Evolutionary conservation across 2,113 vertebrate species (phyloP).

Genomic region (Tetrao urogallus): DNA sequence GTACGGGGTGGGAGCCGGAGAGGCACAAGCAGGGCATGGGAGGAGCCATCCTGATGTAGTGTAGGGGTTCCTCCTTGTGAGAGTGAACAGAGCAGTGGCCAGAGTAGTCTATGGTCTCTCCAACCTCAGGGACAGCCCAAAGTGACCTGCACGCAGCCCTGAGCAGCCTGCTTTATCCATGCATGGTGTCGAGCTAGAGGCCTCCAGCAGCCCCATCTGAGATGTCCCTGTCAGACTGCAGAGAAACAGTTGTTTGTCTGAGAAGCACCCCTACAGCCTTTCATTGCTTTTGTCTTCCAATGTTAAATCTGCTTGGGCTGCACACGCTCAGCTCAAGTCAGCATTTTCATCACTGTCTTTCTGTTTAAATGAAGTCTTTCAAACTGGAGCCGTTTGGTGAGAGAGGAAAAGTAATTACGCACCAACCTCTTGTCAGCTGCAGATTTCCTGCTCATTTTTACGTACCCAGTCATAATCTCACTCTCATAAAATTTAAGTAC

Average conservation of each 20-base stretch:
- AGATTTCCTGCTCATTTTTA: constrained; percentile 68
- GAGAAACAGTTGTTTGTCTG: neutral
- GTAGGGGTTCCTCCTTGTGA: accelerated
- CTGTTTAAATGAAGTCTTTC: constrained; percentile 61
- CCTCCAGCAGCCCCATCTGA: neutral
- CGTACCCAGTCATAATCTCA: constrained; percentile 72
- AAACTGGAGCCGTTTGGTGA: constrained; percentile 55
- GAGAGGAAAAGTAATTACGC: constrained; percentile 59
- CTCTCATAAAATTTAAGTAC: constrained; percentile 74
- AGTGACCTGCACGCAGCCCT: neutral
- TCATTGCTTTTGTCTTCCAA: neutral
- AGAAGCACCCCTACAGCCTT: neutral
- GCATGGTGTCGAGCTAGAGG: neutral
- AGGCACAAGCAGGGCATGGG: neutral
- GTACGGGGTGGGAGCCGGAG: neutral
- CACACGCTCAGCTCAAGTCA: constrained; percentile 32
- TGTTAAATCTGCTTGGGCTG: constrained; percentile 23
- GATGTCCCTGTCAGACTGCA: neutral
- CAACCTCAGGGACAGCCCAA: neutral
- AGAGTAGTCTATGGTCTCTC: neutral
- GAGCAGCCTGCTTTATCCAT: neutral
- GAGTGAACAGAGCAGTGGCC: accelerated
- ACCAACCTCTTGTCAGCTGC: constrained; percentile 52
- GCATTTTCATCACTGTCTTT: constrained; percentile 68
- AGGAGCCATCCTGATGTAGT: accelerated